Base-by-base conservation (phyloP, 2,797 vertebrate species). In the Allobates femoralis region DNA sequence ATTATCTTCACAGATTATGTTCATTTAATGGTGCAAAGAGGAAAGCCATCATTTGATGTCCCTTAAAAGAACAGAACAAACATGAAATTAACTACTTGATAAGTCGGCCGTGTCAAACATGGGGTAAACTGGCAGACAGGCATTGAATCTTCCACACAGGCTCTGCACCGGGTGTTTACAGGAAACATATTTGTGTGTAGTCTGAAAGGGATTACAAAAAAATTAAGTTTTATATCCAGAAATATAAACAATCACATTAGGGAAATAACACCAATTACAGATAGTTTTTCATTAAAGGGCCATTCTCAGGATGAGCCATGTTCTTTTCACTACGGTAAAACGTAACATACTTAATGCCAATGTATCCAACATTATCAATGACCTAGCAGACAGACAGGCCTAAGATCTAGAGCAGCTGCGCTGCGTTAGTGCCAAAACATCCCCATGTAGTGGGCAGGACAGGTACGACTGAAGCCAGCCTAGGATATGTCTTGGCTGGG, bases 1-100 rank as follows among this genome's bases (percentile, higher is more conserved):
- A 79, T 83, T 73, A 83, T 79, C 81, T 84, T 83, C 77, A 74
- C 66, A 64, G 86, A 84, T 87, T 87, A 87, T 80, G n/a, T 50
- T 37, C 81, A 84, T 67, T 87, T 80, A 87, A 80, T 84, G 82
- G 76, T 84, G 82, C 58, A 84, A 80, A 84, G 66, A 37, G 53
- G 50, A 75, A 74, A 56, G 78, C 66, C 76, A 34, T 3, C 16
- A 26, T 84, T 84, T 41, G 55, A 80, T 84, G 30, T 75, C 34
- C 41, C 73, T 84, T 64, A 56, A 3, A 55, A 28, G 7, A n/a
- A 55, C 10, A 58, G 28, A 81, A 74, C 51, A 73, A 66, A 74
- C 41, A 69, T 46, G 30, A 85, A 46, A 85, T 79, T 73, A 85
- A 76, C 60, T 50, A 50, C 64, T 85, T 85, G 34, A 73, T 64